A percentile compares a stretch with the other conserved stretches of the same genome.
These are phyloP conservation scores for Pseudomugil tenellus DNA, from an alignment of 2,797 vertebrate genomes.

Conservation along the genomic window DNA sequence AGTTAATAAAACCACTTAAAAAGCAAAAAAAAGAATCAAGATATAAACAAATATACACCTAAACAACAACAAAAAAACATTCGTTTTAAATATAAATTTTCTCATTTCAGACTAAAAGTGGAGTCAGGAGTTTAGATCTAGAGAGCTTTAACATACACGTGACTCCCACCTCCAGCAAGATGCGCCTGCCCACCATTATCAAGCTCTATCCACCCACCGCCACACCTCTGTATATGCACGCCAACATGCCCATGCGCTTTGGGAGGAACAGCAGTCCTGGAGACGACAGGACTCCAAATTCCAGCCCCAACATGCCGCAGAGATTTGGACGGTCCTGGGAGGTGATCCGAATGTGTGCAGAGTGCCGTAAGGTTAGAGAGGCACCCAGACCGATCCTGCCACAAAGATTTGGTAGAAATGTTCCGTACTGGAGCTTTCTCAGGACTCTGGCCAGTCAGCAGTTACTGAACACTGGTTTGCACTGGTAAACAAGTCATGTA, in stretches of 20 bases:
- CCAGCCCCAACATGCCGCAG: conserved; percentile 77
- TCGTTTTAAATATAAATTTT: not conserved
- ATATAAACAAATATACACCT: not conserved
- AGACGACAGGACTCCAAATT: conserved; percentile 38
- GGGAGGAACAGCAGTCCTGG: conserved; percentile 57
- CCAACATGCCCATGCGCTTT: conserved; percentile 81
- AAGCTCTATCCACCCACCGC: conserved; percentile 62
- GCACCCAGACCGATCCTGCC: conserved; percentile 35
- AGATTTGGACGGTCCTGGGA: conserved; percentile 77
- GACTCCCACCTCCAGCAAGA: conserved; percentile 53
- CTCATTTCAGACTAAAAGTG: conserved; percentile 49
- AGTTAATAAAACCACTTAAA: too few species aligned
- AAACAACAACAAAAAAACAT: not conserved
- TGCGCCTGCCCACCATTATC: conserved; percentile 64
- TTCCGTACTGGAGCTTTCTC: conserved; percentile 46
- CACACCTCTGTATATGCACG: conserved; percentile 57
- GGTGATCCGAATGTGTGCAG: conserved; percentile 27
- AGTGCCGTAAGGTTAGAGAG: conserved; percentile 38
- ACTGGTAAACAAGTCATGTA: conserved; percentile 39
- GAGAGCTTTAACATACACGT: conserved; percentile 57
- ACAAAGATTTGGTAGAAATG: conserved; percentile 61
- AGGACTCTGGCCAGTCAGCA: conserved; percentile 33
- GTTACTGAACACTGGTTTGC: conserved; percentile 28
- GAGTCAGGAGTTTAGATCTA: conserved; percentile 73
- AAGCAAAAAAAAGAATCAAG: too few species aligned